Evolutionary conservation across 1,140 invertebrate genomes (phyloP), one percentile per base, ranked within the genome.

Genomic region (Monomorium pharaonis): DNA sequence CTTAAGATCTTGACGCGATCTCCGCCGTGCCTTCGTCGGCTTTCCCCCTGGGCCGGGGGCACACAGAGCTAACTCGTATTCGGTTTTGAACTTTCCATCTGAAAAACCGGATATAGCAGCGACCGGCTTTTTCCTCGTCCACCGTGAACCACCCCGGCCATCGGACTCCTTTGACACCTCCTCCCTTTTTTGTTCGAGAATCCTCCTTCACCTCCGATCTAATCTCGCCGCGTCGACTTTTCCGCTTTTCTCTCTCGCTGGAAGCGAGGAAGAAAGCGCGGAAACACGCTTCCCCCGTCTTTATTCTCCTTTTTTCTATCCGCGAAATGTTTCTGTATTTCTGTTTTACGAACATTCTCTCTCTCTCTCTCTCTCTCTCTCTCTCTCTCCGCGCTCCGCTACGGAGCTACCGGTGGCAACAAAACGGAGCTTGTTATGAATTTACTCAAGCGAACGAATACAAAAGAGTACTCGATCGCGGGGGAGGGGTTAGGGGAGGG

Each of bases 31-130:
- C 69, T 60, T 49, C 16, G 30, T 30, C 72, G 14, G n/a, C n/a
- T 70, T 60, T n/a, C 56, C 51, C n/a, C 69, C 24, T 14, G 16
- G 63, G 62, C 49, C 63, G 30, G 12, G 67, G 75, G 49, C 56
- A 33, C 49, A 75, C 21, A 86, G 49, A 69, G 63, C 27, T 60
- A 85, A 86, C 51, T 58, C 44, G 74, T 33, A 37, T 80, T 56
- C 76, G 85, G 70, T 74, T 86, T 86, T 74, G 24, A 84, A 90
- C 77, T 86, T 90, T 86, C 49, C 74, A 70, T 74, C 65, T 63
- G 89, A 90, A 90, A 87, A 90, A 90, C 89, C 75, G 84, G 78
- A 88, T 86, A 88, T 72, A 83, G 56, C n/a, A 27, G 54, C 27
- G 86, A 78, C 51, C 21, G 47, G 24, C 77, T 89, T 60, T 72